phyloP scores from a whole-genome alignment of 2,888 invertebrate species.

The Orthosia incerta region DNA sequence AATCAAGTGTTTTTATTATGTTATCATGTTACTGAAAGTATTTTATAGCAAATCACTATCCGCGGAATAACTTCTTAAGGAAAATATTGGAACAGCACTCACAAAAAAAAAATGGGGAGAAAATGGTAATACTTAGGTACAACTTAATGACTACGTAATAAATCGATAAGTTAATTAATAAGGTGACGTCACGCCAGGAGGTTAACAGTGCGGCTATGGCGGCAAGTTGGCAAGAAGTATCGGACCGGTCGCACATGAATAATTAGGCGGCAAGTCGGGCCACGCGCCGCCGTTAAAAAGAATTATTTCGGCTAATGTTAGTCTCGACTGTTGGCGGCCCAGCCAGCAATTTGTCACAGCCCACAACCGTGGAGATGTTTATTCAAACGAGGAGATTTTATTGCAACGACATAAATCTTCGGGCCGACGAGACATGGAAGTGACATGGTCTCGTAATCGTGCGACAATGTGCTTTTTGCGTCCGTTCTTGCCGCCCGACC shows the following conservation, averaged over 20 bases:
- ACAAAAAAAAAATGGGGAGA: not conserved
- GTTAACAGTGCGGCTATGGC: conserved; percentile 32
- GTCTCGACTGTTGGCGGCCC: conserved; percentile 84
- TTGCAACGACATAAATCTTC: conserved; percentile 89
- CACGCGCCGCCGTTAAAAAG: conserved; percentile 83
- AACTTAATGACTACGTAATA: conserved; percentile 36
- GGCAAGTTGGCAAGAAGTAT: conserved; percentile 61
- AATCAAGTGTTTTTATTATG: conserved; percentile 56
- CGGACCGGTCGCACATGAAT: conserved; percentile 78
- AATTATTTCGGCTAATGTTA: conserved; percentile 87
- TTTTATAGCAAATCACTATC: conserved; percentile 3
- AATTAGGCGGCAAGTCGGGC: conserved; percentile 80
- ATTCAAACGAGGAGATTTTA: conserved; percentile 90
- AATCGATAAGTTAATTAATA: conserved; percentile 57
- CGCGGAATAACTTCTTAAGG: not conserved
- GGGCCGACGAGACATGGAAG: conserved; percentile 82
- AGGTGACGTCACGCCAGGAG: conserved; percentile 46
- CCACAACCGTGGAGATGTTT: conserved; percentile 84
- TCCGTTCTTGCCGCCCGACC: conserved; percentile 50
- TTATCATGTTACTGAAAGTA: conserved; percentile 34
- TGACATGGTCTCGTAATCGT: conserved; percentile 83
- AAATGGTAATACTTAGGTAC: not conserved
- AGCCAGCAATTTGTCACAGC: conserved; percentile 87
- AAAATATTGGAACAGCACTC: not conserved
- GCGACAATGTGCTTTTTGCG: conserved; percentile 78